Base-by-base conservation (phyloP, 2,113 vertebrate genomes). In the Tupaia chinensis region DNA sequence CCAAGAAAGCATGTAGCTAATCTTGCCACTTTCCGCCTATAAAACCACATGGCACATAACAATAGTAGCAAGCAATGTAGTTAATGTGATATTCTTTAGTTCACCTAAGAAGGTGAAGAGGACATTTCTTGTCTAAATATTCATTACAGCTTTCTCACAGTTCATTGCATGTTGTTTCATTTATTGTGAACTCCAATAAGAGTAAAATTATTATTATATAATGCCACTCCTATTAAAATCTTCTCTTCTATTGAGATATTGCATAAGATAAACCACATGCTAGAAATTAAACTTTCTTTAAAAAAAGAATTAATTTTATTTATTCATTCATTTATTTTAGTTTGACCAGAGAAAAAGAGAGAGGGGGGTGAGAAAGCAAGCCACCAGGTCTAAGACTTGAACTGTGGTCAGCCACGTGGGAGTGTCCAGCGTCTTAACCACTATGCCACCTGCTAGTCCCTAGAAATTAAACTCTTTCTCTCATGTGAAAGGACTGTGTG, bases 91-190 rank as follows among this genome's bases (percentile, higher is more conserved):
- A 29, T 56, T 79, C 11, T 72, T 84, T 63, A 89, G 17, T 76
- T 84, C 73, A 53, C 63, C 44, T 74, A 56, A 89, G 29, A 91
- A 76, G 7, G 27, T 80, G 19, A 65, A 70, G 3, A 93, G 56
- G 19, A 53, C 16, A 79, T 74, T 23, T 34, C 65, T 91, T 86
- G 22, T 58, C n/a, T 16, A 87, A 93, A 81, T 77, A 81, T 72
- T 90, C 29, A 95, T 85, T 29, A 81, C 53, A 82, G 27, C 72
- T 73, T 77, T 95, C 68, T 72, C 77, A 95, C 65, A 95, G 44
- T 69, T 86, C 61, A 76, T 44, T 76, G 25, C 87, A 85, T 68
- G 17, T 53, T 63, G 23, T 56, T 80, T 93, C 61, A 96, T 87
- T 82, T 87, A 74, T 44, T 87, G 86, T 58, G 15, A 11, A 81